These are phyloP conservation scores for Uria lomvia DNA, from an alignment of 2,113 vertebrate genomes.

Conservation along the genomic window DNA sequence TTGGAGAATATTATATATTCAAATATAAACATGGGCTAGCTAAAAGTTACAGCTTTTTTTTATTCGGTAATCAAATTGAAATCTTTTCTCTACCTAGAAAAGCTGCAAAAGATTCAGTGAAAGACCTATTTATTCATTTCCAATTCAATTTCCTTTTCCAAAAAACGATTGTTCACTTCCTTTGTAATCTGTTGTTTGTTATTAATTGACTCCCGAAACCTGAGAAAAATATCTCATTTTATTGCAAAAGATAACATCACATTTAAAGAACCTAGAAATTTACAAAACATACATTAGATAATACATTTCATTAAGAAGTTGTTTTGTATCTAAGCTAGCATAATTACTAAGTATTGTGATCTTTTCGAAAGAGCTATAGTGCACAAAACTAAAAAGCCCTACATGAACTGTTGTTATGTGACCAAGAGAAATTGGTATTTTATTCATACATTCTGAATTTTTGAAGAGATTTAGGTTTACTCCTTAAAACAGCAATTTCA, in stretches of 20 bases:
- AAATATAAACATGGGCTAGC: neutral
- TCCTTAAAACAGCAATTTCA: slow-evolving; percentile 35
- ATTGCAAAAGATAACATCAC: slow-evolving; percentile 70
- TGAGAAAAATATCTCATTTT: slow-evolving; percentile 71
- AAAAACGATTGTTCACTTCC: neutral
- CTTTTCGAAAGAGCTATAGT: neutral
- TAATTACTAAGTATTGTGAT: neutral
- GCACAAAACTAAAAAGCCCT: slow-evolving; percentile 12
- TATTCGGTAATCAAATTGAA: neutral
- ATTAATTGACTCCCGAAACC: slow-evolving; percentile 56
- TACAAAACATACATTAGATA: slow-evolving; percentile 54
- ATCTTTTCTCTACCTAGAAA: neutral
- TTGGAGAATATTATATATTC: neutral
- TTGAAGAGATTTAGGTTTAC: neutral
- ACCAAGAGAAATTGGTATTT: neutral
- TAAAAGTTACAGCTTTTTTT: neutral
- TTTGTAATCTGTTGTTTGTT: neutral
- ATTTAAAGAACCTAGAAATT: slow-evolving; percentile 70
- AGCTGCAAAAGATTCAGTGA: neutral
- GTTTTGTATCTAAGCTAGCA: slow-evolving; percentile 27
- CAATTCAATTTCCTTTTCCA: neutral
- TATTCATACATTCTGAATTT: neutral
- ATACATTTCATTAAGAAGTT: slow-evolving; percentile 41
- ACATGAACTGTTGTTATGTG: neutral
- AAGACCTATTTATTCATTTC: neutral